Percentiles rank a stretch among this genome's conserved stretches.
These are phyloP conservation scores for Phalanger gymnotis DNA, from an alignment of 2,797 vertebrate species.

Conservation along the genomic window DNA sequence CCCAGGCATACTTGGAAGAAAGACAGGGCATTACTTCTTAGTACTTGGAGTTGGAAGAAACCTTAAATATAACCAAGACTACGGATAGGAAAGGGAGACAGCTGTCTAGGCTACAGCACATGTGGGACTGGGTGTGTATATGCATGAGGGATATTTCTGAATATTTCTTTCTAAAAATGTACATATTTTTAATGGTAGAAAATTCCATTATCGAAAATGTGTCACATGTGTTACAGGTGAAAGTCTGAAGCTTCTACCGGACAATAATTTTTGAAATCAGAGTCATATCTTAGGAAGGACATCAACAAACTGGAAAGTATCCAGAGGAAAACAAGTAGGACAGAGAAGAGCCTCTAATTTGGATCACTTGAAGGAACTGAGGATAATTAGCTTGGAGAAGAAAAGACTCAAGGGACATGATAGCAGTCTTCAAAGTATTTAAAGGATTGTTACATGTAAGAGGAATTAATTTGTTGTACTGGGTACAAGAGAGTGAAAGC, in stretches of 20 bases:
- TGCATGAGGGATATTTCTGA: not conserved
- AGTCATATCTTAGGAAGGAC: not conserved
- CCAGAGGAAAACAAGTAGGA: not conserved
- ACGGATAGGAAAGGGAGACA: not conserved
- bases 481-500: not conserved
- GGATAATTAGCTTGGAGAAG: not conserved
- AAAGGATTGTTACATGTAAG: not conserved
- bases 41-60: not conserved
- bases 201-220: not conserved
- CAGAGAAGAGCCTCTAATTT: not conserved
- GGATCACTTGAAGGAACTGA: not conserved
- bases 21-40: not conserved
- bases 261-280: not conserved
- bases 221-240: not conserved
- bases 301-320: not conserved
- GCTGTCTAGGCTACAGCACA: not conserved
- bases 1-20: conserved; percentile 9
- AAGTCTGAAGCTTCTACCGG: not conserved
- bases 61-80: not conserved
- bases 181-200: not conserved
- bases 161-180: not conserved
- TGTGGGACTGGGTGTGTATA: not conserved
- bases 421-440: not conserved
- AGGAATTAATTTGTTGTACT: not conserved
- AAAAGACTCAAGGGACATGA: not conserved